Evolutionary conservation across 1,140 invertebrate genomes (phyloP).

Genomic region (Chlorops oryzae): DNA sequence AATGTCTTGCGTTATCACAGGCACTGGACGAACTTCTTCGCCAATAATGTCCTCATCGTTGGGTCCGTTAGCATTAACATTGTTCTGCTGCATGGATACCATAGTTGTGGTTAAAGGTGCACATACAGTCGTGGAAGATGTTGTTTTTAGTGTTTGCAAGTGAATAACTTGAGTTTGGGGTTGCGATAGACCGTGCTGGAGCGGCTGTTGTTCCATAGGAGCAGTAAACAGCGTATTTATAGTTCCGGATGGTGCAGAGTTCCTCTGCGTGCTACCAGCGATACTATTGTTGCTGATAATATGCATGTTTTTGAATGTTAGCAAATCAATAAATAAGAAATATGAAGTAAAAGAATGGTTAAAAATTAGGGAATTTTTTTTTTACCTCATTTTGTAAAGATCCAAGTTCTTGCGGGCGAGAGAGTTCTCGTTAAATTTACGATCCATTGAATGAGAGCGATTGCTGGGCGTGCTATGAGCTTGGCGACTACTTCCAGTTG

Average conservation of each 20-base stretch:
- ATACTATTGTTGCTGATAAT: too few species aligned
- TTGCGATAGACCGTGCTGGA: slow-evolving; percentile 5
- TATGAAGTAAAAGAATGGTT: too few species aligned
- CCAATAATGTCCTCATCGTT: slow-evolving; percentile 43
- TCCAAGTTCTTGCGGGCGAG: slow-evolving; percentile 11
- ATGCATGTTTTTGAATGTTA: too few species aligned
- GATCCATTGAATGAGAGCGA: slow-evolving; percentile 35
- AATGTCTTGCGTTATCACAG: slow-evolving; percentile 50
- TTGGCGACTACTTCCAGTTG: slow-evolving; percentile 31
- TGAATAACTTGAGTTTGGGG: slow-evolving; percentile 9
- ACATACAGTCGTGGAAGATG: slow-evolving; percentile 5
- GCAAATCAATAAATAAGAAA: too few species aligned
- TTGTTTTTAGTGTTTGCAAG: slow-evolving; percentile 24
- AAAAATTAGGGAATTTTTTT: too few species aligned
- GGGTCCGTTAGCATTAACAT: slow-evolving; percentile 20
- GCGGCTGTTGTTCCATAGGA: neutral
- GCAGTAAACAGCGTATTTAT: too few species aligned
- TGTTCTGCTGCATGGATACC: slow-evolving; percentile 18
- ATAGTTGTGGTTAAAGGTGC: slow-evolving; percentile 18
- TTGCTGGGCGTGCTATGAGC: slow-evolving; percentile 38
- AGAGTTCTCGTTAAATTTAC: slow-evolving; percentile 25
- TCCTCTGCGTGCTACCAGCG: too few species aligned
- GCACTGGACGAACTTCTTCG: slow-evolving; percentile 45
- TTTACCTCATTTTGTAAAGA: slow-evolving; percentile 16
- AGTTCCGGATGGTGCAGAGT: too few species aligned